A percentile compares a stretch with the other conserved stretches of the same genome.
phyloP scores from a whole-genome alignment of 2,888 invertebrate species.

The Himalopsyche tibetana region DNA sequence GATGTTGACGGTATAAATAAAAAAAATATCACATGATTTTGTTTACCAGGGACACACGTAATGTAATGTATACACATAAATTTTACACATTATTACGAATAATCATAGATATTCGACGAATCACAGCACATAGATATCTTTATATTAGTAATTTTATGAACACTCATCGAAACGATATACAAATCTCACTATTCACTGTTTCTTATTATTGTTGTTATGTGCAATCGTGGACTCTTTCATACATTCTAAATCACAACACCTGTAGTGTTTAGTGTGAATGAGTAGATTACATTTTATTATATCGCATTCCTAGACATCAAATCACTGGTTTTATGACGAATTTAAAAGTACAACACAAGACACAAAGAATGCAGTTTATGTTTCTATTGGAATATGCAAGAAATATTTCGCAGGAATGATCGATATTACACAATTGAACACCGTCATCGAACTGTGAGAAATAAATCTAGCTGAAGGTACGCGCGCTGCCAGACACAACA shows the following conservation, averaged over 20 bases:
- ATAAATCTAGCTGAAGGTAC: slow-evolving; percentile 19
- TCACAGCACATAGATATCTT: background rate
- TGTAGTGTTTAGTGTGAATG: background rate
- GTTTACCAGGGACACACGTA: slow-evolving; percentile 18
- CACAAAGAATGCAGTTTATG: background rate
- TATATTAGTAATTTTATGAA: background rate
- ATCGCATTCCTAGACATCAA: slow-evolving; percentile 19
- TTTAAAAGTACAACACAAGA: background rate
- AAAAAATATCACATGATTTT: slow-evolving; percentile 38
- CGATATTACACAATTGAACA: no score
- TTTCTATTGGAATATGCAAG: background rate
- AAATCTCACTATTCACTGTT: background rate
- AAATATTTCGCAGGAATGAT: background rate
- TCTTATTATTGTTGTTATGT: background rate
- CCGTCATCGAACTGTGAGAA: no score
- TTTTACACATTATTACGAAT: background rate
- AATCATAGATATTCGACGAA: background rate
- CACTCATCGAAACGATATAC: background rate
- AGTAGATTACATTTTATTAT: background rate
- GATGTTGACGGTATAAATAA: background rate
- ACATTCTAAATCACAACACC: slow-evolving; percentile 31
- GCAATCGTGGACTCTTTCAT: background rate
- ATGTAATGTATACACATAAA: background rate
- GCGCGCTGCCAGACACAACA: slow-evolving; percentile 18
- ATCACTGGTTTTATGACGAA: background rate